Evolutionary conservation across 1,140 invertebrate genomes (phyloP), one percentile per base, ranked within the genome.

Genomic region (Musca vetustissima): DNA sequence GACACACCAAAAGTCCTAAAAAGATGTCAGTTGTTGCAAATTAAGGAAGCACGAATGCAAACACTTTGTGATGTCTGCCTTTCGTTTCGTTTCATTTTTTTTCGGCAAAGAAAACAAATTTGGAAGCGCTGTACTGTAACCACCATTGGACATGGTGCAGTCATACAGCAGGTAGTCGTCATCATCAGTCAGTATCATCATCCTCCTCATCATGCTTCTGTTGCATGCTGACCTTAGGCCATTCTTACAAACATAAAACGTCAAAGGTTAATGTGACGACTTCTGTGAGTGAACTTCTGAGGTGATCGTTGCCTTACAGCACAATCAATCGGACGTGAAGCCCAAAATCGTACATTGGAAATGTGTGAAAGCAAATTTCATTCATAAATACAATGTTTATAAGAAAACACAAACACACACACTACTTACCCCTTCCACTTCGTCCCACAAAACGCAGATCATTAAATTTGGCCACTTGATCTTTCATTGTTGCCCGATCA

Each of bases 381-480:
- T 28, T 32, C 53, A 55, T 55, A 4, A 7, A 55, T 55, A 25
- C 9, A 25, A 55, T n/a, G n/a, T n/a, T n/a, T 21, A 32, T 59
- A 6, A 19, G 19, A 19, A 19, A 19, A 1, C 8, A 14, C 49
- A 84, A n/a, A n/a, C n/a, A n/a, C n/a, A n/a, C n/a, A n/a, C n/a
- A n/a, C n/a, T n/a, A n/a, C 89, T 92, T 78, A 95, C 96, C 96
- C 88, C 96, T 87, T 53, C 96, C 96, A 75, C 93, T 96, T 73
- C 95, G 89, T 21, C 96, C 97, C 71, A 98, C 95, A 84, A 98
- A 98, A 80, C 97, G 88, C 9, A 99, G 86, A 84, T 99, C 97
- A 79, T 96, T 97, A 83, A 98, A 98, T 84, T 97, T 97, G 69
- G 97, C 97, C 50, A 98, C 91, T 84, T 95, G 91, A 82, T 96